Base-by-base conservation (phyloP, 2,888 invertebrate species). In the Argynnis bischoffii region DNA sequence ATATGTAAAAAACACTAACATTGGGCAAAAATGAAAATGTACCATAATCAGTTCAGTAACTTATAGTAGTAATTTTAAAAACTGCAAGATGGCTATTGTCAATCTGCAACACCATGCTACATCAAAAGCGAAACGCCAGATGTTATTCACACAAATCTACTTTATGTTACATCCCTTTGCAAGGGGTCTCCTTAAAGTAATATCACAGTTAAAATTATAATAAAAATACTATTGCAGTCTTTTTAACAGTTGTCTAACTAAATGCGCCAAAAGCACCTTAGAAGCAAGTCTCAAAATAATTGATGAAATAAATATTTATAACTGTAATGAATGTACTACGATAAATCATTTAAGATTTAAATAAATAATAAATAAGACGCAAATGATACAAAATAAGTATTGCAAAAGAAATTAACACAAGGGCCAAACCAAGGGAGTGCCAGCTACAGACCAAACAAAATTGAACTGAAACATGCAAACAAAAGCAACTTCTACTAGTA, bases 351-450 rank as follows among this genome's bases (percentile, higher is more conserved):
- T 59, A 63, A 31, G 31, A 54, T 63, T 48, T 63, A 31, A 51
- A 48, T 41, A 41, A 41, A 41, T 41, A 41, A 41, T 41, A 41
- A 60, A 50, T 6, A 47, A 61, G 60, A 41, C 31, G 48, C 18
- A 60, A 55, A 65, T 48, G 59, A 59, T 59, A 53, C 15, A 60
- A 66, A 53, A 65, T 47, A 55, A 47, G 48, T 41, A 50, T 61
- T 60, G 60, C 31, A 55, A 72, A 70, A 78, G 72, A 82, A 79
- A 78, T 74, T 69, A 84, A 88, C 82, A 89, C 86, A 89, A 88
- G 90, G 89, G 89, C 90, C 91, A 89, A 91, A 91, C 92, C 91
- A 90, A 86, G 87, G 86, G 89, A 86, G 92, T 92, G 92, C 92
- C 92, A 90, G 87, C 91, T 92, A 91, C 90, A 87, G 88, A 90